Base-by-base conservation (phyloP, 2,888 invertebrate species). In the Leptinotarsa tumamoca region DNA sequence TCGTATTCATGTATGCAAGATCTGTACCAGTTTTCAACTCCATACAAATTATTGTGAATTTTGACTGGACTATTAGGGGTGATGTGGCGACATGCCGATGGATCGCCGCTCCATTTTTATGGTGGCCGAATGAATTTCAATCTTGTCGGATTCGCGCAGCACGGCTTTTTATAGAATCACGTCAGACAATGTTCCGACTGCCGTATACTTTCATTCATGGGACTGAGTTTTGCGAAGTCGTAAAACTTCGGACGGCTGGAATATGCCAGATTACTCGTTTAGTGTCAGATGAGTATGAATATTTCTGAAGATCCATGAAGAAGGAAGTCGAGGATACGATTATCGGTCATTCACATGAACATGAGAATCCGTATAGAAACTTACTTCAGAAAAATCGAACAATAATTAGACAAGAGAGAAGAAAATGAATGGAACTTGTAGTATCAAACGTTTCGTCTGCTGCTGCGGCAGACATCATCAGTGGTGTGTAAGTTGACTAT, bases 81-180 rank as follows among this genome's bases (percentile, higher is more conserved):
- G 43, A 43, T 10, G 43, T 43, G 54, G 69, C 69, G 69, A 69
- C 69, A 69, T 56, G 58, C 33, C 33, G 58, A 70, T 70, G 58
- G 58, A 49, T 43, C 18, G 70, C 56, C 3, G 23, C 68, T 43
- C 69, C 69, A 56, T 43, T 56, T 69, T 69, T 43, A 56, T 56
- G 52, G 68, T 27, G 51, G n/a, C 10, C 51, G 54, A 52, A 68
- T 68, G 68, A 68, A 68, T 68, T 54, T 68, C 68, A 68, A 68
- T 68, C 51, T 68, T 33, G 52, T 27, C 68, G 43, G 15, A n/a
- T 33, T 68, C 27, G 27, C 52, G 54, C n/a, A 10, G 63, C 17
- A 63, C n/a, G 63, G 43, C 17, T 63, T 63, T 43, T 63, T 63
- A 63, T 63, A 33, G 27, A 33, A 63, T 63, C 63, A 27, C 43